Evolutionary conservation across 1,140 invertebrate genomes (phyloP).

Genomic region (Leptonema lineaticorne): DNA sequence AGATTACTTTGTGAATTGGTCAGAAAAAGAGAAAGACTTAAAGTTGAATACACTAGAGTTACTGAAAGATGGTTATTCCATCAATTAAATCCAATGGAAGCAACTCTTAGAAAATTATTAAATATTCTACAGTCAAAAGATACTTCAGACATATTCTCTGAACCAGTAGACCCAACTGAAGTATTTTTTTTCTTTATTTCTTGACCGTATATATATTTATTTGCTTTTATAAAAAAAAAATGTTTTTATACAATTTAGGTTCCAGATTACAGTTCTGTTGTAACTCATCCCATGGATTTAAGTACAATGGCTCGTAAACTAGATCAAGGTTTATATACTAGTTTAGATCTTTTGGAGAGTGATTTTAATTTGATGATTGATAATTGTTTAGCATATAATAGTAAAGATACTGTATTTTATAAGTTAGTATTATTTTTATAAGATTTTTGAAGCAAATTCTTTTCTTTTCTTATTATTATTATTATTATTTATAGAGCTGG

Average conservation of each 20-base stretch:
- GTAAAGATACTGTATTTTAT: constrained; percentile 86
- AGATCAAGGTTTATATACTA: constrained; percentile 73
- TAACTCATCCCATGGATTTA: constrained; percentile 94
- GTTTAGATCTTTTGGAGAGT: constrained; percentile 76
- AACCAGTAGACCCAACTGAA: constrained; percentile 89
- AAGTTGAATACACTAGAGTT: constrained; percentile 82
- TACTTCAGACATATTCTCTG: constrained; percentile 84
- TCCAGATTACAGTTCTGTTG: constrained; percentile 89
- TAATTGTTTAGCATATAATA: constrained; percentile 94
- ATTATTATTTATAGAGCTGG: constrained; percentile 72
- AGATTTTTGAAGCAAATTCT: too few relatives aligned
- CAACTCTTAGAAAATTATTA: constrained; percentile 72
- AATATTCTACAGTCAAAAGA: constrained; percentile 79
- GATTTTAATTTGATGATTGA: constrained; percentile 94
- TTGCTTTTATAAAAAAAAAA: too few relatives aligned
- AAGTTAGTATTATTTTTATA: constrained; percentile 48
- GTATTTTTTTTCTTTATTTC: constrained; percentile 45
- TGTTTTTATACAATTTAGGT: constrained; percentile 56
- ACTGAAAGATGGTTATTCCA: constrained; percentile 79
- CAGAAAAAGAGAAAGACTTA: constrained; percentile 91
- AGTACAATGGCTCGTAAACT: constrained; percentile 87
- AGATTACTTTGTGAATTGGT: constrained; percentile 91
- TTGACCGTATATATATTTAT: background rate
- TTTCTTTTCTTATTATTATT: background rate
- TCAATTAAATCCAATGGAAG: constrained; percentile 78